A percentile compares a stretch with the other conserved stretches of the same genome.
Conservation (phyloP, 2,888 invertebrate genomes). For the Phragmatobia fuliginosa region DNA sequence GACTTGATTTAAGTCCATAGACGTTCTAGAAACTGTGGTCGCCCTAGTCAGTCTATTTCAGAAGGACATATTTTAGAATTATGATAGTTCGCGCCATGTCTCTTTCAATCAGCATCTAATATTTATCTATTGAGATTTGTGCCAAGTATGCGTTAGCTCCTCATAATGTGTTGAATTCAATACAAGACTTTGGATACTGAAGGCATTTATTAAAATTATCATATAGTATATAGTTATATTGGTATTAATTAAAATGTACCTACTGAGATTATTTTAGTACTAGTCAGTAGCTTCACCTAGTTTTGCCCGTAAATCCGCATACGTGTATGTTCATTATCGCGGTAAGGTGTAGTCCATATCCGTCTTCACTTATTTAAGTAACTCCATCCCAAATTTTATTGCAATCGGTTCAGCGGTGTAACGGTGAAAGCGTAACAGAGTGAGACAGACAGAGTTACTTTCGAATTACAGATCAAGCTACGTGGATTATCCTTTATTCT, state of each 20-base stretch:
- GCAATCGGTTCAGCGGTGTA: too few species aligned
- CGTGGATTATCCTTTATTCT: too few species aligned
- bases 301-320: too few species aligned
- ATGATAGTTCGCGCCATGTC: constrained; percentile 29
- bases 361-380: too few species aligned
- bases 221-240: too few species aligned
- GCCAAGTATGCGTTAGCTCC: constrained; percentile 32
- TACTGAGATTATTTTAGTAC: not conserved
- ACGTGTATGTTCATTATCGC: too few species aligned
- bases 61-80: constrained; percentile 8
- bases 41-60: not conserved
- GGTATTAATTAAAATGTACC: not conserved
- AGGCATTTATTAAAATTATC: not conserved
- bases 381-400: too few species aligned
- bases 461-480: too few species aligned
- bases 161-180: constrained; percentile 8
- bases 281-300: too few species aligned
- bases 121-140: constrained; percentile 31
- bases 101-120: constrained; percentile 41
- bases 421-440: too few species aligned
- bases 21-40: not conserved
- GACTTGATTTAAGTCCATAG: not conserved
- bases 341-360: too few species aligned
- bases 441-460: too few species aligned
- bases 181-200: not conserved